Conservation (phyloP, 2,113 vertebrate species). For the Atrichornis clamosus region DNA sequence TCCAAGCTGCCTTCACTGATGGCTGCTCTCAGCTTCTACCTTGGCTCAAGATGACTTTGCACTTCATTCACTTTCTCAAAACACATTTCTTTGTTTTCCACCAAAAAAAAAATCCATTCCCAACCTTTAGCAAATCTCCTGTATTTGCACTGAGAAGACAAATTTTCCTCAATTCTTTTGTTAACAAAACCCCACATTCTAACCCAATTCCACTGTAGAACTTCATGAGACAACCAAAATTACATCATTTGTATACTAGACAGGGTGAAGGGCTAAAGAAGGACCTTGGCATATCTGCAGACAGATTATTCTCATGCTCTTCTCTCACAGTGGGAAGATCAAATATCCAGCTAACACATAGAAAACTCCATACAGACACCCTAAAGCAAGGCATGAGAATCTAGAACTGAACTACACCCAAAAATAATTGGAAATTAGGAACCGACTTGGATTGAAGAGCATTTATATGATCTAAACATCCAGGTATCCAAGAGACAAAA, state of each 20-base stretch:
- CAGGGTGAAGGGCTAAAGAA: neutral
- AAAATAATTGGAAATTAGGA: neutral
- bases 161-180: neutral
- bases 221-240: neutral
- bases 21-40: neutral
- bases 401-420: neutral
- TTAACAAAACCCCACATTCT: neutral
- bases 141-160: neutral
- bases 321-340: neutral
- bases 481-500: neutral
- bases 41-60: neutral
- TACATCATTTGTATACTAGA: neutral
- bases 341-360: neutral
- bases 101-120: neutral
- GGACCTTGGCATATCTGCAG: neutral
- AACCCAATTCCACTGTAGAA: neutral
- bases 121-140: neutral
- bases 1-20: neutral
- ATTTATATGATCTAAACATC: neutral
- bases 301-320: neutral
- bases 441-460: neutral
- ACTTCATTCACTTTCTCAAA: neutral
- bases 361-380: neutral
- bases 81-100: rapidly evolving
- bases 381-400: neutral